Base-by-base conservation (phyloP, 2,888 invertebrate genomes). In the Ennomos quercinarius region DNA sequence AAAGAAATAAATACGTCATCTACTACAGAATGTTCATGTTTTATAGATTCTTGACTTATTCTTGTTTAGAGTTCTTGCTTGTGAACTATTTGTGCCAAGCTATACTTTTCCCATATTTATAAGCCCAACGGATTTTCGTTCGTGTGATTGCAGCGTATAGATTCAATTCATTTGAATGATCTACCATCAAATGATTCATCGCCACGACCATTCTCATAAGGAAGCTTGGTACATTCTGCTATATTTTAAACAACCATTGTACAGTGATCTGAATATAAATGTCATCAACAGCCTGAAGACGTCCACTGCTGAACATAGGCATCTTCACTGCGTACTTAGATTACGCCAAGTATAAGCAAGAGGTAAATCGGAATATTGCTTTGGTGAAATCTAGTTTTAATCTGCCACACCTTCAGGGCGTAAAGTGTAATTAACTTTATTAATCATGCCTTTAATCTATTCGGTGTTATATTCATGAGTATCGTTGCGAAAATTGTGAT, bases 111-210 rank as follows among this genome's bases (percentile, higher is more conserved):
- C 44, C 49, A 52, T 45, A n/a, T n/a, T n/a, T n/a, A 59, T 49
- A 55, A 43, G 50, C 1, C 8, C 45, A 47, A 38, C 46, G 55
- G 60, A 55, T 55, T 50, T 60, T 55, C 60, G 50, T 17, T 47
- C 39, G 10, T 38, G 34, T 34, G 45, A 55, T 46, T 59, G 54
- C 46, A 50, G n/a, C 17, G 10, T 27, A 51, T 48, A 50, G 42
- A 40, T 49, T 36, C 13, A 47, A 40, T 49, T 36, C 13, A 43
- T 44, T 56, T 27, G 42, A 51, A 59, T 49, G 37, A 50, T 59
- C 37, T 54, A 44, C 27, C 45, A 50, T 9, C 10, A 10, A 50
- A 54, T 59, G 45, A 59, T 49, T 59, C 49, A 59, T 54, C 45
- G 49, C 13, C 35, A 34, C 11, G 34, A 37, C 42, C 36, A 45